Evolutionary conservation across 2,113 vertebrate species (phyloP).

Genomic region (Pampusana beccarii): DNA sequence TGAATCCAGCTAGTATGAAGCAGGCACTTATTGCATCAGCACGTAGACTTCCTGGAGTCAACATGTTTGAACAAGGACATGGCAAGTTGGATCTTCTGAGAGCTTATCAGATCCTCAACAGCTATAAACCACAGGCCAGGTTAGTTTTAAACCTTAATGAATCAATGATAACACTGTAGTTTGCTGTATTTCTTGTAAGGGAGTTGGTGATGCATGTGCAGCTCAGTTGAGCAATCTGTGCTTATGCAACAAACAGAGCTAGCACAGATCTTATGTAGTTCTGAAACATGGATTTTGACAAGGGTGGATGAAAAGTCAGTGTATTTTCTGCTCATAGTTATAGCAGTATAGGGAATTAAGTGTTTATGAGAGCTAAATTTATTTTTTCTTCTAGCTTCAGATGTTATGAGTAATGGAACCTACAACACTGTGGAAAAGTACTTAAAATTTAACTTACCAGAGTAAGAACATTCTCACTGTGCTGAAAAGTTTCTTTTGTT

Average conservation of each 20-base stretch:
- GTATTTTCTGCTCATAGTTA: not conserved
- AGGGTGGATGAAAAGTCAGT: not conserved
- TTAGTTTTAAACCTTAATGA: constrained; percentile 53
- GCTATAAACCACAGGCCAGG: constrained; percentile 98
- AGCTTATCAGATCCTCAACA: constrained; percentile 97
- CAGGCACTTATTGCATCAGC: constrained; percentile 96
- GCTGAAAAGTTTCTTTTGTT: not conserved
- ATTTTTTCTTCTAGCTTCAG: not conserved
- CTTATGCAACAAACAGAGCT: not conserved
- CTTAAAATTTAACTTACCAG: not conserved
- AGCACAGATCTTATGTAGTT: not conserved
- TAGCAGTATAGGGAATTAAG: not conserved
- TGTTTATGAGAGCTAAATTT: not conserved
- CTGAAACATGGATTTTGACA: not conserved
- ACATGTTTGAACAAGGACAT: constrained; percentile 99
- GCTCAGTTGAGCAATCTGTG: not conserved
- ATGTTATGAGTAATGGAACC: not conserved
- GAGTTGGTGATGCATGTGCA: not conserved
- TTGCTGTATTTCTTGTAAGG: not conserved
- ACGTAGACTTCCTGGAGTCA: constrained; percentile 94
- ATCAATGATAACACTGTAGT: not conserved
- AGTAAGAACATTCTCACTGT: not conserved
- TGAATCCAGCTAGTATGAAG: constrained; percentile 98
- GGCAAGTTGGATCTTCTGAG: constrained; percentile 95
- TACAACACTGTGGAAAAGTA: not conserved